phyloP scores from a whole-genome alignment of 2,888 invertebrate species.

The Ctena decussata region DNA sequence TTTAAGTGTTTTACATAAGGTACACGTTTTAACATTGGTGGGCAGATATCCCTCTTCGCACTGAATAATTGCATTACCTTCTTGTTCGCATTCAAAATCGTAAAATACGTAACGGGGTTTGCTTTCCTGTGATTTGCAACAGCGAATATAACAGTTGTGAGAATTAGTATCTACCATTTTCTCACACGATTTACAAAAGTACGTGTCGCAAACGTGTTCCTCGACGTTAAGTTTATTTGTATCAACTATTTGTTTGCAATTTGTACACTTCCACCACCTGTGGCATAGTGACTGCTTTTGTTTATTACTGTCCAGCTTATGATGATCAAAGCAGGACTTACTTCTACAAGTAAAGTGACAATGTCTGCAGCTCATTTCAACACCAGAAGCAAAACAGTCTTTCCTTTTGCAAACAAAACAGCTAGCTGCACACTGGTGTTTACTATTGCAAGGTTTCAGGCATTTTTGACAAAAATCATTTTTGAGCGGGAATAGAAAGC shows the following conservation, averaged over 20 bases:
- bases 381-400: constrained; percentile 5
- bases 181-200: constrained; percentile 32
- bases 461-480: constrained; percentile 33
- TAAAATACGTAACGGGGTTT: constrained; percentile 7
- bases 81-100: constrained; percentile 40
- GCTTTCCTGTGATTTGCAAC: background rate
- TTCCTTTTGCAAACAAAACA: constrained; percentile 31
- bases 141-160: constrained; percentile 21
- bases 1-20: background rate
- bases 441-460: constrained; percentile 34
- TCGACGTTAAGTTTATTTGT: constrained; percentile 11
- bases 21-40: background rate
- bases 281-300: constrained; percentile 29
- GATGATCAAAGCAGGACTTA: constrained; percentile 29
- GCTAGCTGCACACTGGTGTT: constrained; percentile 15
- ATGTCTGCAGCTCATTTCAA: constrained; percentile 25
- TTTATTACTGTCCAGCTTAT: constrained; percentile 4
- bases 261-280: constrained; percentile 33
- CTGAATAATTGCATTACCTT: constrained; percentile 11
- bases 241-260: constrained; percentile 29
- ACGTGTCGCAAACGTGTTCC: constrained; percentile 31
- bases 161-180: constrained; percentile 15
- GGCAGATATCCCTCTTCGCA: constrained; percentile 29
- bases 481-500: constrained; percentile 25
- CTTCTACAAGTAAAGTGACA: constrained; percentile 38